Conservation (phyloP, 2,888 invertebrate species). For the Tachystola acroxantha region DNA sequence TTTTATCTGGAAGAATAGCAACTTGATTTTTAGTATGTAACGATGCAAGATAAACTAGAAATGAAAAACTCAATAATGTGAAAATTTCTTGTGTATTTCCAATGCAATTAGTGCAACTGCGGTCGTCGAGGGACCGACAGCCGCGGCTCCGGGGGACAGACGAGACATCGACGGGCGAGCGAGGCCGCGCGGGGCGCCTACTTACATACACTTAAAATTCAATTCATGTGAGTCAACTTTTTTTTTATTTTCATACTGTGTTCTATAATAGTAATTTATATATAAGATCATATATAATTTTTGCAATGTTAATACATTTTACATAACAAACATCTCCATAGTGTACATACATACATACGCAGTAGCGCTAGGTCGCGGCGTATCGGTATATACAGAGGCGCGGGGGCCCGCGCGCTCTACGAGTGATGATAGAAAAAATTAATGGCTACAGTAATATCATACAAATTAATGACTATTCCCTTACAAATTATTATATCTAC, state of each 20-base stretch:
- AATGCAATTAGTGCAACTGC: slow-evolving; percentile 53
- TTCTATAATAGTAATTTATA: slow-evolving; percentile 77
- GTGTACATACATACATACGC: slow-evolving; percentile 70
- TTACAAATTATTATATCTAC: slow-evolving; percentile 76
- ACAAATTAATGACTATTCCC: slow-evolving; percentile 79
- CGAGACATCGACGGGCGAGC: not conserved
- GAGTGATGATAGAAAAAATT: slow-evolving; percentile 73
- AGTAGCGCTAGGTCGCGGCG: slow-evolving; percentile 42
- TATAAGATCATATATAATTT: slow-evolving; percentile 78
- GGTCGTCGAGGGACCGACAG: slow-evolving; percentile 22
- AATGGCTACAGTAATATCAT: slow-evolving; percentile 77
- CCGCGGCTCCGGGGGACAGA: slow-evolving; percentile 33
- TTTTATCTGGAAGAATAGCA: no score
- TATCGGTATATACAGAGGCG: slow-evolving; percentile 48
- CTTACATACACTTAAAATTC: slow-evolving; percentile 64
- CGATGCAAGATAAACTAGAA: slow-evolving; percentile 24
- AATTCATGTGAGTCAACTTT: slow-evolving; percentile 74
- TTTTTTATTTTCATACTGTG: slow-evolving; percentile 77
- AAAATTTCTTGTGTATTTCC: slow-evolving; percentile 68
- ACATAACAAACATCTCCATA: slow-evolving; percentile 75
- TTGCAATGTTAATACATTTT: slow-evolving; percentile 78
- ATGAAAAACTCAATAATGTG: slow-evolving; percentile 67
- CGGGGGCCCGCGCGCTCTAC: slow-evolving; percentile 36
- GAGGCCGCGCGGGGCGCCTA: slow-evolving; percentile 28
- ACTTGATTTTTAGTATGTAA: no score